These are phyloP conservation scores for Palloptera scutellata DNA, from an alignment of 2,888 invertebrate genomes.

Conservation along the genomic window DNA sequence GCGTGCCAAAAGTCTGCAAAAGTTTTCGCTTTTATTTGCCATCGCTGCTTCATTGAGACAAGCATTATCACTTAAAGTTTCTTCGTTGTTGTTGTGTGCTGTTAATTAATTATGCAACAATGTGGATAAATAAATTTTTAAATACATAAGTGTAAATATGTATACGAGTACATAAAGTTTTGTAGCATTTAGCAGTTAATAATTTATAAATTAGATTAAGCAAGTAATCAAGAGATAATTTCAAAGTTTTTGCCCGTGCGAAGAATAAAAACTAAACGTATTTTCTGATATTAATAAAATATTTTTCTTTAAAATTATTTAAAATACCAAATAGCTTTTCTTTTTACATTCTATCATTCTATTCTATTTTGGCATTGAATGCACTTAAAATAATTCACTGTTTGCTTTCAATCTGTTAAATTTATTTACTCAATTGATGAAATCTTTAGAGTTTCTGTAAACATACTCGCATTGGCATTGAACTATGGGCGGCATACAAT, in stretches of 20 bases:
- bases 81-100: conserved; percentile 4
- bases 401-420: conserved; percentile 22
- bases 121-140: conserved; percentile 16
- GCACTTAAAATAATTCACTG: background rate
- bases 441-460: background rate
- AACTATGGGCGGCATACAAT: background rate
- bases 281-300: no score
- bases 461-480: no score
- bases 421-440: conserved; percentile 22
- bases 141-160: conserved; percentile 14
- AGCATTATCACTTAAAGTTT: conserved; percentile 22
- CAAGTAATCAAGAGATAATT: background rate
- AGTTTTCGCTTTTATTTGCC: background rate
- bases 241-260: background rate
- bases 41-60: conserved; percentile 15
- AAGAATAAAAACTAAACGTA: no score
- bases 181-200: conserved; percentile 3
- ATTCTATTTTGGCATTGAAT: no score
- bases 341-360: no score
- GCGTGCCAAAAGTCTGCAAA: no score
- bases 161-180: background rate
- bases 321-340: no score
- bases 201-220: background rate
- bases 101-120: conserved; percentile 32
- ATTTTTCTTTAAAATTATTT: no score